Base-by-base conservation (phyloP, 1,140 invertebrate species). In the Apis dorsata region DNA sequence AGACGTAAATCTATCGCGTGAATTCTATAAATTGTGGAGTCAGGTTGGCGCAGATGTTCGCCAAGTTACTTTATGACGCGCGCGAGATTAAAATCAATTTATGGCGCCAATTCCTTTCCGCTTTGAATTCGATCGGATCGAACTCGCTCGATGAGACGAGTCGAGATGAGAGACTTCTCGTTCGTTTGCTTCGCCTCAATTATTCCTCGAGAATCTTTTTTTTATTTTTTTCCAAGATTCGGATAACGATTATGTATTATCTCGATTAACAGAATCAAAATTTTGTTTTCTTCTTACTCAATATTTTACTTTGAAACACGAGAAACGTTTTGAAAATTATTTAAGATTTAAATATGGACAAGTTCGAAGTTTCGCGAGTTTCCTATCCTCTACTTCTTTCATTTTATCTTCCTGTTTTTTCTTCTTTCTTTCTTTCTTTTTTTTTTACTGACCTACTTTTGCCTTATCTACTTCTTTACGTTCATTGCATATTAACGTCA, bases 61-160 rank as follows among this genome's bases (percentile, higher is more conserved):
- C 28, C 71, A 70, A 77, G 85, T 90, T 86, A 86, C 84, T 86
- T 84, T 89, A 90, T 90, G 90, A 91, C 89, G 80, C 86, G 85
- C 74, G 84, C 81, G 83, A 85, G 86, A 87, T 88, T 82, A 88
- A 90, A 91, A 84, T 90, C 87, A 86, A 91, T 91, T 91, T 91
- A 90, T 86, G 89, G 85, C 84, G 81, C 62, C 77, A 81, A 84
- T 87, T 86, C 83, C 72, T 88, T 65, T 55, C 75, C 7, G 15
- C 62, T 60, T 53, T 10, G 81, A 86, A 76, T 86, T 84, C 70
- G 72, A 57, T 60, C 68, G 21, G 53, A 70, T 70, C 28, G 55
- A 77, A 44, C 44, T 55, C 44, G 51, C 53, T 49, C 62, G 62
- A 66, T 53, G 71, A 34, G 55, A 24, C 51, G 49, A 66, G 53